These are phyloP conservation scores for Agriotes lineatus DNA, from an alignment of 2,888 invertebrate species.

Conservation along the genomic window DNA sequence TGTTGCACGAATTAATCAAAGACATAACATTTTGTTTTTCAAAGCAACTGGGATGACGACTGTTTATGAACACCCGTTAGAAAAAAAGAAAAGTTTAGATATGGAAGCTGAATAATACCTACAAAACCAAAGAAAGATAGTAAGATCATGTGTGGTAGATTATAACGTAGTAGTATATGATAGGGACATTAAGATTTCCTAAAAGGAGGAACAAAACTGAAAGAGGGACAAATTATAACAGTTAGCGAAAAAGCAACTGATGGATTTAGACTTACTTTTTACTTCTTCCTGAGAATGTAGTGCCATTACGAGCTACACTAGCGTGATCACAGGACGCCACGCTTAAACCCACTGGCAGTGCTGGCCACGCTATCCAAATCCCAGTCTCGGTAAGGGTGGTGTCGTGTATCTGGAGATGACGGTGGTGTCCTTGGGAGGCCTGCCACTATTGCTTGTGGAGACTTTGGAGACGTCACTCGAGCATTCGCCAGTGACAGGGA, in stretches of 20 bases:
- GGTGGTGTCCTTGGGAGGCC: constrained; percentile 59
- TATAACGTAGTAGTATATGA: too few species aligned
- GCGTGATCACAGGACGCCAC: constrained; percentile 87
- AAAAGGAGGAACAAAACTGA: too few species aligned
- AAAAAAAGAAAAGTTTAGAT: too few species aligned
- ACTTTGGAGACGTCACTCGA: constrained; percentile 56
- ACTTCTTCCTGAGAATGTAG: constrained; percentile 70
- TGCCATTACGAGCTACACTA: constrained; percentile 78
- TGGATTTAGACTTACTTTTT: constrained; percentile 63
- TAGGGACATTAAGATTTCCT: too few species aligned
- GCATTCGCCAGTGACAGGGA: constrained; percentile 62
- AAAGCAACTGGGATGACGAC: too few species aligned
- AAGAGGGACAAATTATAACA: not conserved
- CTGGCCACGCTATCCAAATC: constrained; percentile 84
- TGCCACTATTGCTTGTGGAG: constrained; percentile 53
- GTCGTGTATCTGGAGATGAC: constrained; percentile 52
- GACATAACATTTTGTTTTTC: too few species aligned
- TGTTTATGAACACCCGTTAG: too few species aligned
- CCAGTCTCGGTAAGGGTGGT: constrained; percentile 59
- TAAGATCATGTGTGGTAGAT: too few species aligned
- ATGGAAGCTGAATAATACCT: too few species aligned
- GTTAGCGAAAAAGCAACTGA: not conserved
- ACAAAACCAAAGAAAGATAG: too few species aligned
- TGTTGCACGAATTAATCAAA: too few species aligned
- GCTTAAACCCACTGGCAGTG: constrained; percentile 82